Percentiles rank a stretch among this genome's conserved stretches.
phyloP scores from a whole-genome alignment of 2,113 vertebrate species.

The Pelmatolapia mariae region DNA sequence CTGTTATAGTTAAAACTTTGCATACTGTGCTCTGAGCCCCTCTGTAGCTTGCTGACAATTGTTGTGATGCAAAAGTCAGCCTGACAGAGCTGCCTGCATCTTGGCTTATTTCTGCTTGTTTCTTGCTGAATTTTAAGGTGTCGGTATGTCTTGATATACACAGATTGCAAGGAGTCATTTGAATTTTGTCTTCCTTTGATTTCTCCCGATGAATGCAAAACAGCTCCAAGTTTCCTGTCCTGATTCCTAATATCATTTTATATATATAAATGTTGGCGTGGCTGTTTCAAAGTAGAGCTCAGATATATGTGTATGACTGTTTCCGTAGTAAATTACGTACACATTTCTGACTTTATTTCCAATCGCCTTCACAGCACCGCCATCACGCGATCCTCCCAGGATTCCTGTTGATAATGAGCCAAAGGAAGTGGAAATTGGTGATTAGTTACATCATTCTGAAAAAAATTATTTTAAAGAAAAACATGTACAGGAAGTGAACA shows the following conservation, averaged over 20 bases:
- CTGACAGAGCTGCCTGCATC: background rate
- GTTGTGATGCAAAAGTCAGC: background rate
- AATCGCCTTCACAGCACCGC: background rate
- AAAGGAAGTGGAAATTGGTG: conserved; percentile 54
- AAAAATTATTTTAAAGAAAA: background rate
- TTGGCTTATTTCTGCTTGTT: background rate
- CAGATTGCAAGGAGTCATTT: background rate
- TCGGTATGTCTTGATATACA: background rate
- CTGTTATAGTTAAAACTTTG: background rate
- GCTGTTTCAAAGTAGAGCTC: background rate
- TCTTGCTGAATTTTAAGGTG: background rate
- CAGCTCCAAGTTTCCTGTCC: background rate
- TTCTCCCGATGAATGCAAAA: background rate
- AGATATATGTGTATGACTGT: background rate
- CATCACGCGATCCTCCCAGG: background rate
- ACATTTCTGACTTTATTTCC: background rate
- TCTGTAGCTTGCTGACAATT: background rate
- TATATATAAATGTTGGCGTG: background rate
- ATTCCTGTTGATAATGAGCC: conserved; percentile 23
- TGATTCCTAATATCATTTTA: background rate
- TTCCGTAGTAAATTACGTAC: background rate
- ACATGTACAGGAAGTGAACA: background rate
- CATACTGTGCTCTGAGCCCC: background rate
- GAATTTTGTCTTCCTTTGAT: background rate
- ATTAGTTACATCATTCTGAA: background rate